Evolutionary conservation across 2,797 vertebrate species (phyloP).

Genomic region (Protosalanx chinensis): DNA sequence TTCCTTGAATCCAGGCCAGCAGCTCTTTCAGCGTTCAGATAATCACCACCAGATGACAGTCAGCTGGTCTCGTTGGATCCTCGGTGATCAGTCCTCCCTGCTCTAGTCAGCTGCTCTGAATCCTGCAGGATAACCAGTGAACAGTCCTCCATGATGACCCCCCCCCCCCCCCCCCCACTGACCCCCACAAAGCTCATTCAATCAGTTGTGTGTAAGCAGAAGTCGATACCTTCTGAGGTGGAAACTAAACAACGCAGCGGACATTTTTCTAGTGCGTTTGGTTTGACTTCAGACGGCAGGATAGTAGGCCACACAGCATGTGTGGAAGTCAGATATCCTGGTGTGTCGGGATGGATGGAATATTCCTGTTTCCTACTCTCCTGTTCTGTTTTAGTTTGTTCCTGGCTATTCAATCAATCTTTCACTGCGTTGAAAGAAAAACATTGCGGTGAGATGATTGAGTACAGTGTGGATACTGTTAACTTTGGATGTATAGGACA

Average conservation of each 20-base stretch:
- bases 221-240: conserved; percentile 31
- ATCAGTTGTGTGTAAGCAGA: conserved; percentile 14
- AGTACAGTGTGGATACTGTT: background rate
- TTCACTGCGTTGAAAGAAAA: conserved; percentile 14
- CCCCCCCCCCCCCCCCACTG: conserved; percentile 26
- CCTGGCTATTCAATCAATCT: conserved; percentile 27
- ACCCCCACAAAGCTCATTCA: background rate
- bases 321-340: conserved; percentile 38
- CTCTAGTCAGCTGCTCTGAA: conserved; percentile 29
- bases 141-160: conserved; percentile 25
- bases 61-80: conserved; percentile 39
- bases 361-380: conserved; percentile 17
- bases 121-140: conserved; percentile 27
- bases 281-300: conserved; percentile 24
- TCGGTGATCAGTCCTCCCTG: conserved; percentile 3
- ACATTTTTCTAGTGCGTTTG: conserved; percentile 50
- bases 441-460: background rate
- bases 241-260: conserved; percentile 26
- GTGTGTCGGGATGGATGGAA: conserved; percentile 22
- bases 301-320: conserved; percentile 43
- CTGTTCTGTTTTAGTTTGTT: conserved; percentile 22
- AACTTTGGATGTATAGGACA: background rate
- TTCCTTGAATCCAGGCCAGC: conserved; percentile 35
- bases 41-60: conserved; percentile 66
- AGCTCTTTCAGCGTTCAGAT: conserved; percentile 39